A percentile compares a stretch with the other conserved stretches of the same genome.
Evolutionary conservation across 2,113 vertebrate species (phyloP).

Genomic region (Hystrix cristata): DNA sequence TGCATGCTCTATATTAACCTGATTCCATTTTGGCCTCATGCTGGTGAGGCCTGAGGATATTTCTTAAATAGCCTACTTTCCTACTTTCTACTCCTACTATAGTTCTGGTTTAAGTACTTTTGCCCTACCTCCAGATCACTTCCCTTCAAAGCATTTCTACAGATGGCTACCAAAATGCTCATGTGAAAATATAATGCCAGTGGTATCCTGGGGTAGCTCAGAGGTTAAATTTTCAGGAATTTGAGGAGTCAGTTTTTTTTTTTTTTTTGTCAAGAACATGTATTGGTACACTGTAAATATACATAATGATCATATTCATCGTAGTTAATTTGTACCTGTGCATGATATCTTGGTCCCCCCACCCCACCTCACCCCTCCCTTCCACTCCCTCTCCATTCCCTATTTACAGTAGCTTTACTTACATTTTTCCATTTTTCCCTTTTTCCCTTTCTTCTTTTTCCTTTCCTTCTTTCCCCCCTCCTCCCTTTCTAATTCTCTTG

Average conservation of each 20-base stretch:
- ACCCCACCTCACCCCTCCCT: no score
- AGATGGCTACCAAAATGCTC: background rate
- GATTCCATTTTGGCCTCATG: background rate
- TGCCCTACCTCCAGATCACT: background rate
- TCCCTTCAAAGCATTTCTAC: slow-evolving; percentile 13
- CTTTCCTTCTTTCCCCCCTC: no score
- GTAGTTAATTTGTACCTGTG: no score
- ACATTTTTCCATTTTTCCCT: no score
- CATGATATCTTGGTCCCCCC: no score
- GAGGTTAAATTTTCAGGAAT: background rate
- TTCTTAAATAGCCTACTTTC: background rate
- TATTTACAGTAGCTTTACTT: no score
- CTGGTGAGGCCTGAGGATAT: background rate
- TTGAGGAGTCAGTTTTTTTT: background rate
- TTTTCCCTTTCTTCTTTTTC: no score
- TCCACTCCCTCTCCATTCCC: no score
- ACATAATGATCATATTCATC: no score
- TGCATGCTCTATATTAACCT: background rate
- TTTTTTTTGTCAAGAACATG: no score
- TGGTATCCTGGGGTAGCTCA: background rate
- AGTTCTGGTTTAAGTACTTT: background rate
- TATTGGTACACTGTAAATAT: no score
- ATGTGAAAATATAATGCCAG: background rate
- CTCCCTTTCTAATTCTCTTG: no score
- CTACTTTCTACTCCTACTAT: background rate